These are phyloP conservation scores for Limenitis camilla DNA, from an alignment of 2,888 invertebrate species.

Conservation along the genomic window DNA sequence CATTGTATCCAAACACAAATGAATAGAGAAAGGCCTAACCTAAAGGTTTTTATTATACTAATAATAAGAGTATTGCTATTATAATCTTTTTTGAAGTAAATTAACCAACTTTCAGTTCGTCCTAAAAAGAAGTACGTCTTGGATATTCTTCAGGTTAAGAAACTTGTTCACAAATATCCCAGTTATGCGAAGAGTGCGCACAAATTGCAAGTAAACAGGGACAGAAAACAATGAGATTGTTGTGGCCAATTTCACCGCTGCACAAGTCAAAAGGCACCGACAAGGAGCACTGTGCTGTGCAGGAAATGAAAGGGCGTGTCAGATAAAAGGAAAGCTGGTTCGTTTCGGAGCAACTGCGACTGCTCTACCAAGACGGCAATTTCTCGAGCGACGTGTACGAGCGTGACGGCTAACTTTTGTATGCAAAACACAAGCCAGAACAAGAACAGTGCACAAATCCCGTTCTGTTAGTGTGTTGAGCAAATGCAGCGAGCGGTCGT, in stretches of 20 bases:
- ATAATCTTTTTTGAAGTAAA: too few species aligned
- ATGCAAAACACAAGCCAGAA: conserved; percentile 21
- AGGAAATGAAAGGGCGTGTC: conserved; percentile 19
- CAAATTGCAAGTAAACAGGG: neutral
- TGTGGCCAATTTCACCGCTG: neutral
- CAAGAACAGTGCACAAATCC: conserved; percentile 26
- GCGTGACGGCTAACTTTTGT: conserved; percentile 22
- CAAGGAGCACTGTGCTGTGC: conserved; percentile 1
- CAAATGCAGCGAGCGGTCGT: too few species aligned
- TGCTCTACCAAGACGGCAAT: conserved; percentile 13
- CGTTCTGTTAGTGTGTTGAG: conserved; percentile 13
- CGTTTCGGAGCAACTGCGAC: conserved; percentile 5
- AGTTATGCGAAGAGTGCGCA: neutral
- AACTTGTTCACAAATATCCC: too few species aligned
- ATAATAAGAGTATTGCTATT: too few species aligned
- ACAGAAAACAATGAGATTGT: conserved; percentile 2
- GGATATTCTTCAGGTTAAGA: too few species aligned
- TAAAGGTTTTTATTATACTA: too few species aligned
- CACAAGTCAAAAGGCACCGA: neutral
- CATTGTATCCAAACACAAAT: too few species aligned
- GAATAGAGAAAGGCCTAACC: neutral
- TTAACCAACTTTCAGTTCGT: too few species aligned
- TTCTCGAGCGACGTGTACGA: conserved; percentile 18
- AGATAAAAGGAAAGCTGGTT: conserved; percentile 16
- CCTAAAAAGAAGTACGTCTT: neutral